Evolutionary conservation across 2,888 invertebrate genomes (phyloP).

Genomic region (Erannis defoliaria): DNA sequence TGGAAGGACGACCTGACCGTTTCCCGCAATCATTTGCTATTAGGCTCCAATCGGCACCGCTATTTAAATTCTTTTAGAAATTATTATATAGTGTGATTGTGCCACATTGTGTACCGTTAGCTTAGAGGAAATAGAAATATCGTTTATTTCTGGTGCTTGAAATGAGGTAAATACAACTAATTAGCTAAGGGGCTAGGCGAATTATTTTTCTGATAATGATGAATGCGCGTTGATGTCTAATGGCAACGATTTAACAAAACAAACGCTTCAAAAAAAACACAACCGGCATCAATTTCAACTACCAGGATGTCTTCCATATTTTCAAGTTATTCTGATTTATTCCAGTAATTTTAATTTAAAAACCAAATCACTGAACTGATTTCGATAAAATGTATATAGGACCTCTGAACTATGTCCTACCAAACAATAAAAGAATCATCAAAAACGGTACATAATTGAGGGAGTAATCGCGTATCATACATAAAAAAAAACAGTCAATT

Average conservation of each 20-base stretch:
- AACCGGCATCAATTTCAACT: too few relatives aligned
- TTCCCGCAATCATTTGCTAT: constrained; percentile 25
- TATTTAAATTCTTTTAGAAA: constrained; percentile 19
- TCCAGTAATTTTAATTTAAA: too few relatives aligned
- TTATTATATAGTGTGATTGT: constrained; percentile 3
- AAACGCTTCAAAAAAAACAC: too few relatives aligned
- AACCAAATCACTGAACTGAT: too few relatives aligned
- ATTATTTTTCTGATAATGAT: neutral
- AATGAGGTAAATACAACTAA: neutral
- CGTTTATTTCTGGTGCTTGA: neutral
- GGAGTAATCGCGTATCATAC: too few relatives aligned
- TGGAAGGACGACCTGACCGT: constrained; percentile 13
- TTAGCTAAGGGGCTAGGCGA: too few relatives aligned
- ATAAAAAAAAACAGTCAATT: too few relatives aligned
- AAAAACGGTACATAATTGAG: too few relatives aligned
- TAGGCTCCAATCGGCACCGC: constrained; percentile 7
- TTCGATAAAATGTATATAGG: too few relatives aligned
- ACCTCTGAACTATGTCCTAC: too few relatives aligned
- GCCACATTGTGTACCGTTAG: constrained; percentile 8
- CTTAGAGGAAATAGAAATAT: neutral
- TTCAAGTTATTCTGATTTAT: too few relatives aligned
- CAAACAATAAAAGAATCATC: too few relatives aligned
- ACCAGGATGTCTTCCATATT: neutral
- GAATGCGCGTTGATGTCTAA: constrained; percentile 41
- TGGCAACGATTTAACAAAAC: neutral